These are phyloP conservation scores for Myotis myotis DNA, from an alignment of 2,797 vertebrate species.

Conservation along the genomic window DNA sequence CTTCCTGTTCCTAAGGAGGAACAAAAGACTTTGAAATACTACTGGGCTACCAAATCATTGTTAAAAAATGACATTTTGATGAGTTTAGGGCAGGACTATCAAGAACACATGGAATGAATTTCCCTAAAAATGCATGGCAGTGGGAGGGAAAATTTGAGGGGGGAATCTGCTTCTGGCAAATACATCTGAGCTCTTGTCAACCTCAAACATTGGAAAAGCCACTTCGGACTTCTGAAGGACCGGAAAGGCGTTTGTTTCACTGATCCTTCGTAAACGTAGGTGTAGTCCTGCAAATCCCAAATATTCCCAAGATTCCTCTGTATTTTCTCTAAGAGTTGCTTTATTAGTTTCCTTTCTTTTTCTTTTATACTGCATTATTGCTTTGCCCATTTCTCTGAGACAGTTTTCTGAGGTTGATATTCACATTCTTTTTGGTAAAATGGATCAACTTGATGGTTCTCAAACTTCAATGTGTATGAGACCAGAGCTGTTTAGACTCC, in stretches of 20 bases:
- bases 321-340: background rate
- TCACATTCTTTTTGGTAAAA: background rate
- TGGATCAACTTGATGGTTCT: background rate
- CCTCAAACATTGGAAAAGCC: background rate
- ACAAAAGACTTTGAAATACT: constrained; percentile 26
- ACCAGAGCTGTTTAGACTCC: background rate
- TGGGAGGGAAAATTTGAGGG: constrained; percentile 7
- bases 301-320: background rate
- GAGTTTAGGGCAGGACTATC: background rate
- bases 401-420: background rate
- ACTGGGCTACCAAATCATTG: constrained; percentile 4
- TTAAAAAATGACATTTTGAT: constrained; percentile 20
- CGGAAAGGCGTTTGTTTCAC: background rate
- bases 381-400: background rate
- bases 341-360: background rate
- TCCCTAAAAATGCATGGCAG: constrained; percentile 26
- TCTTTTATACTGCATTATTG: background rate
- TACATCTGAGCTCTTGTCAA: background rate
- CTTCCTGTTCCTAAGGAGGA: background rate
- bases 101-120: constrained; percentile 11
- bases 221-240: background rate
- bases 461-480: background rate
- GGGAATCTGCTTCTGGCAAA: background rate
- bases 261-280: background rate
- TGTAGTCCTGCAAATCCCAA: background rate